Evolutionary conservation across 2,113 vertebrate genomes (phyloP).

Genomic region (Axis porcinus): DNA sequence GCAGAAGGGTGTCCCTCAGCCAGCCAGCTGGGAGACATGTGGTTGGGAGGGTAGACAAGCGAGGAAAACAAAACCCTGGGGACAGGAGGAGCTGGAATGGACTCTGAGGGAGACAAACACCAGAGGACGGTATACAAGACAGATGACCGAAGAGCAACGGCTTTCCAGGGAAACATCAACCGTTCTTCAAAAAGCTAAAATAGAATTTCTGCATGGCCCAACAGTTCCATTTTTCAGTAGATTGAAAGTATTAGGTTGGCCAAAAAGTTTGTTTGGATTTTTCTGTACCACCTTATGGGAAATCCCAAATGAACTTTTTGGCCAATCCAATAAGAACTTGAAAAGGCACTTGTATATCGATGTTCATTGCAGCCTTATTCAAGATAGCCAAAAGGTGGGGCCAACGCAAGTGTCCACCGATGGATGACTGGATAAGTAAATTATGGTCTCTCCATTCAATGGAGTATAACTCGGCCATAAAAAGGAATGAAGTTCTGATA

Average conservation of each 20-base stretch:
- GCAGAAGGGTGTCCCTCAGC: background rate
- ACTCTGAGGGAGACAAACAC: background rate
- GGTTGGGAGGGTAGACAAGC: background rate
- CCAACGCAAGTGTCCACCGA: background rate
- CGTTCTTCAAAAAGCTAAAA: background rate
- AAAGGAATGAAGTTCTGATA: background rate
- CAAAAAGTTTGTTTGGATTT: background rate
- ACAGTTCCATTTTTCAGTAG: background rate
- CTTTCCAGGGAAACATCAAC: background rate
- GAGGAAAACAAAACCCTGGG: background rate
- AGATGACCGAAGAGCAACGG: background rate
- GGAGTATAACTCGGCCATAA: background rate
- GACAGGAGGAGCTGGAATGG: background rate
- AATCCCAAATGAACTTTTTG: background rate
- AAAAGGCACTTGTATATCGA: background rate
- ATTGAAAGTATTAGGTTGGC: background rate
- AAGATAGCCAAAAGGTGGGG: background rate
- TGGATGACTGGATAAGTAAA: background rate
- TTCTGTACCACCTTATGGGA: background rate
- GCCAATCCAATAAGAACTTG: background rate
- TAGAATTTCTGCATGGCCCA: background rate
- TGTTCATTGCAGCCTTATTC: background rate
- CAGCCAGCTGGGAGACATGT: background rate
- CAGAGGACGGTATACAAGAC: background rate
- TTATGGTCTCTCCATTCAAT: background rate